Evolutionary conservation across 2,888 invertebrate genomes (phyloP).

Genomic region (Yponomeuta evonymella): DNA sequence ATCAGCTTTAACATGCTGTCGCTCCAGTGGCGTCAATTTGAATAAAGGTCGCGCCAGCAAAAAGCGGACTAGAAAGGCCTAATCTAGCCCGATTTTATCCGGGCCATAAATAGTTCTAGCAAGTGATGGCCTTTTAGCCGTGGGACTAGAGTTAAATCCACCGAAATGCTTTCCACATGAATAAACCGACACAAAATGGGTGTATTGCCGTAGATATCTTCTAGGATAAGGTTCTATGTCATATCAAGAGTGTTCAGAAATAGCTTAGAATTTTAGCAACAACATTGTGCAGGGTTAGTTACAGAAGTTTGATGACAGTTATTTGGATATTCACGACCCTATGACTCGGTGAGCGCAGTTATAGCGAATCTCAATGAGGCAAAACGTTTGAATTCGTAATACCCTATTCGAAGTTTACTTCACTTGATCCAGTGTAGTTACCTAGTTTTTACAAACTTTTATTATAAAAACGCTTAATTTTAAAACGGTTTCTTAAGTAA

Average conservation of each 20-base stretch:
- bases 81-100: slow-evolving; percentile 13
- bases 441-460: not conserved
- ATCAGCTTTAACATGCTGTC: slow-evolving; percentile 12
- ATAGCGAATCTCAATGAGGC: not conserved
- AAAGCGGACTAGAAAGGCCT: slow-evolving; percentile 10
- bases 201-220: not conserved
- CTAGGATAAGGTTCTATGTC: not conserved
- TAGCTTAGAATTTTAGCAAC: too few relatives aligned
- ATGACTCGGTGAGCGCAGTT: slow-evolving; percentile 4
- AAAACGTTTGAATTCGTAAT: slow-evolving; percentile 2
- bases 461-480: too few relatives aligned
- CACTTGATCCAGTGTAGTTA: not conserved
- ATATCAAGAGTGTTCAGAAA: not conserved
- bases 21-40: slow-evolving; percentile 9
- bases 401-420: not conserved
- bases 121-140: not conserved
- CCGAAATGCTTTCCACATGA: not conserved
- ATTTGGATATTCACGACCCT: slow-evolving; percentile 6
- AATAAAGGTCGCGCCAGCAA: slow-evolving; percentile 9
- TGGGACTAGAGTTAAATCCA: not conserved
- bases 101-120: not conserved
- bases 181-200: not conserved
- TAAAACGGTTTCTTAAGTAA: too few relatives aligned
- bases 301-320: not conserved
- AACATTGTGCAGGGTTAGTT: not conserved